Base-by-base conservation (phyloP, 2,888 invertebrate species). In the Piscicola geometra region DNA sequence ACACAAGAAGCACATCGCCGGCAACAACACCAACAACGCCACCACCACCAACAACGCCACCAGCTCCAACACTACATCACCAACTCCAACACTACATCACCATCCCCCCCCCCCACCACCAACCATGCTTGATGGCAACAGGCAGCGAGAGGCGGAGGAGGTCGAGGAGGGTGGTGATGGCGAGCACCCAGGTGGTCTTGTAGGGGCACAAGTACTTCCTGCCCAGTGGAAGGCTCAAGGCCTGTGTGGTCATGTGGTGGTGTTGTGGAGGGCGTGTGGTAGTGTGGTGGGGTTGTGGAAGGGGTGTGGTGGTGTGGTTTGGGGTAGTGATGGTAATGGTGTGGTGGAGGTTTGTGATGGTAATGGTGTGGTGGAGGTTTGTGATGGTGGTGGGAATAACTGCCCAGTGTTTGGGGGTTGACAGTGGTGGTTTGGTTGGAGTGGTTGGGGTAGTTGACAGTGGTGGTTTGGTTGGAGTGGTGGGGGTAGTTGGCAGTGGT, bases 141-240 rank as follows among this genome's bases (percentile, higher is more conserved):
- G 94, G 94, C 60, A 98, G 87, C 0, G 94, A 94, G 0, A 91
- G 90, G 79, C 91, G 90, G 78, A 97, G 86, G 32, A 94, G 90
- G 81, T 90, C 88, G 75, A 92, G 88, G 74, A 94, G 87, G 82
- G 91, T 90, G 75, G 89, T 90, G 50, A 92, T 91, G 21, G 91
- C 91, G 80, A 92, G 85, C 85, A 92, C 91, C 93, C 93, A 93
- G 21, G 92, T 92, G 79, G 90, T 89, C 76, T 90, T 89, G 1
- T 91, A 90, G 12, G 91, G 90, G 83, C 93, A 93, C 80, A 89
- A 89, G 82, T 93, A 93, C 86, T 93, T 93, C 86, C 91, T 88
- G 28, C 90, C 88, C 80, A 93, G 86, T 1, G 93, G 92, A 71
- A 90, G 88, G 76, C 90, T 90, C 78, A 93, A 85, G 41, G 90